These are phyloP conservation scores for Malurus alboscapulatus DNA, from an alignment of 2,113 vertebrate species.

Conservation along the genomic window DNA sequence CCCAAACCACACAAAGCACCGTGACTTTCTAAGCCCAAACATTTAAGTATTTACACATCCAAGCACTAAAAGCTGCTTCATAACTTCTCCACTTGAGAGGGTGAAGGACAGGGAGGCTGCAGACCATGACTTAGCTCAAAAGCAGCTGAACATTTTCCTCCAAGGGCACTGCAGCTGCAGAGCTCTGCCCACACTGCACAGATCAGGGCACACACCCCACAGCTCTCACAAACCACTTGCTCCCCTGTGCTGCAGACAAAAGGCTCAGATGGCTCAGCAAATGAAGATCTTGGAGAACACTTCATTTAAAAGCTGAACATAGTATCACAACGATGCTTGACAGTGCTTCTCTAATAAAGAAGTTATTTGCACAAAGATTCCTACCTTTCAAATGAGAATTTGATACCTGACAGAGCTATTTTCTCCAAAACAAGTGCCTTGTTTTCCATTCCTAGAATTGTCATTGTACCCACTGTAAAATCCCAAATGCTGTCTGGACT, in stretches of 20 bases:
- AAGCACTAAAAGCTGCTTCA: not conserved
- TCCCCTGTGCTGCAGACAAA: not conserved
- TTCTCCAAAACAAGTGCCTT: not conserved
- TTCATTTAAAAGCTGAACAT: slow-evolving; percentile 17
- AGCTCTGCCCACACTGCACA: not conserved
- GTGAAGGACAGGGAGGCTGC: not conserved
- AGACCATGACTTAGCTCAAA: not conserved
- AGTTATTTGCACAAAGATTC: not conserved
- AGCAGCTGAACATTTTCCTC: not conserved
- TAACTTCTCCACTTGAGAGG: not conserved
- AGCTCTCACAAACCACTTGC: not conserved
- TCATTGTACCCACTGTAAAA: not conserved
- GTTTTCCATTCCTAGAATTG: not conserved
- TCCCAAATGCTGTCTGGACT: not conserved
- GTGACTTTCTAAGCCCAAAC: not conserved
- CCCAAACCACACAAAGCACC: not conserved
- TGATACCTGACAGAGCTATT: not conserved
- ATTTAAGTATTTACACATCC: not conserved
- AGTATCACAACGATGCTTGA: not conserved
- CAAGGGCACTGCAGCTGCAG: not conserved
- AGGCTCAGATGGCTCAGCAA: not conserved
- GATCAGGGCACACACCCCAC: not conserved
- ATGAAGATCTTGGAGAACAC: not conserved
- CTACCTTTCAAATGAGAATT: not conserved
- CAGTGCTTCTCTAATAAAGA: not conserved